These are phyloP conservation scores for Gobionotothen gibberifrons DNA, from an alignment of 2,797 vertebrate genomes.

Conservation along the genomic window DNA sequence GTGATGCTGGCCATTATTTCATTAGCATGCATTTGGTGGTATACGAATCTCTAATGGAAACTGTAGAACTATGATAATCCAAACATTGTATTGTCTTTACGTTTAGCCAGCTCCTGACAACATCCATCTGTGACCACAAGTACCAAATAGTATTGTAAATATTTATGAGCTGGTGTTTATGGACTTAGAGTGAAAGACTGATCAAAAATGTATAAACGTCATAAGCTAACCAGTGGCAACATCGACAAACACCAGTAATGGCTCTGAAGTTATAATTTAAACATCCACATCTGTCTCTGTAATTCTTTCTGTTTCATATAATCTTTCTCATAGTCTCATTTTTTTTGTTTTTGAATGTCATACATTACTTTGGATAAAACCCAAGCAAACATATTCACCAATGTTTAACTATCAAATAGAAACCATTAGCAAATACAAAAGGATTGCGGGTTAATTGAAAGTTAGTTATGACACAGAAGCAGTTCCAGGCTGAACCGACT, in stretches of 20 bases:
- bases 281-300: neutral
- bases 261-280: neutral
- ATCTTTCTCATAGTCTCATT: neutral
- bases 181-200: no score
- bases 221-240: no score
- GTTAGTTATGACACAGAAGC: no score
- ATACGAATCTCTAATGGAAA: slow-evolving; percentile 1
- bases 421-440: no score
- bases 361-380: no score
- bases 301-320: neutral
- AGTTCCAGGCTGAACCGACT: no score
- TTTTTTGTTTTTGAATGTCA: neutral
- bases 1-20: neutral
- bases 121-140: slow-evolving; percentile 7
- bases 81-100: neutral
- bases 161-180: neutral
- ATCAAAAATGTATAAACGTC: no score
- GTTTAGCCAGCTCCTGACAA: neutral
- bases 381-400: no score
- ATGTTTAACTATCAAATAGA: no score
- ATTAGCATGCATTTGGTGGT: slow-evolving; percentile 1
- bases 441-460: no score
- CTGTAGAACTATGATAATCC: neutral
- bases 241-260: neutral
- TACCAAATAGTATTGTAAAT: neutral